A percentile compares a stretch with the other conserved stretches of the same genome.
phyloP scores from a whole-genome alignment of 2,113 vertebrate species.

The Pyxicephalus adspersus region DNA sequence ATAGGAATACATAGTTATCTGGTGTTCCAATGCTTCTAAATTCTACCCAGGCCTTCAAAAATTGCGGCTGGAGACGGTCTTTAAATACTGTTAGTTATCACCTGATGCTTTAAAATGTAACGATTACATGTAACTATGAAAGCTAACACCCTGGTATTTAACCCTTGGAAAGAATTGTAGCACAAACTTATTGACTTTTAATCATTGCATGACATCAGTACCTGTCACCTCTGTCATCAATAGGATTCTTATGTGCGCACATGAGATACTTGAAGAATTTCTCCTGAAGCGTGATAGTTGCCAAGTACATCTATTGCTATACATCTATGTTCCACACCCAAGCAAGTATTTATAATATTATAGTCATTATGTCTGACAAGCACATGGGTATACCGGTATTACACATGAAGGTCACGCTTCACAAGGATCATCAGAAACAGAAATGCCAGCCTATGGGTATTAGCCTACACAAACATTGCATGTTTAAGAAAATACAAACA shows the following conservation, averaged over 20 bases:
- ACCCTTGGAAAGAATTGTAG: neutral
- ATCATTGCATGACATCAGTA: neutral
- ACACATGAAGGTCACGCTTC: neutral
- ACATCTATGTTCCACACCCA: neutral
- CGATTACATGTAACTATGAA: no score
- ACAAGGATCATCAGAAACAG: neutral
- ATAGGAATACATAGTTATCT: no score
- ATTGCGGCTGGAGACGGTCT: no score
- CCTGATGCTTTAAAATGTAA: no score
- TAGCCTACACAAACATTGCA: no score
- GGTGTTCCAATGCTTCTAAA: no score
- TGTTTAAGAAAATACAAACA: no score
- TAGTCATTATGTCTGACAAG: neutral
- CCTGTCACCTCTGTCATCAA: neutral
- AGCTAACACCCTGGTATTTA: no score
- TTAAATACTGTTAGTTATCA: no score
- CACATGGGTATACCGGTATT: neutral
- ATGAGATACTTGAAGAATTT: conserved; percentile 19
- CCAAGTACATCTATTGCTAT: neutral
- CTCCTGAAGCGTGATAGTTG: neutral
- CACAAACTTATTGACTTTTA: neutral
- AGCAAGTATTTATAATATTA: neutral
- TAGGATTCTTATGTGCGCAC: neutral
- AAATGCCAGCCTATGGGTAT: no score
- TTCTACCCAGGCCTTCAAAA: no score